phyloP scores from a whole-genome alignment of 2,113 vertebrate species.

The Silurus glanis region DNA sequence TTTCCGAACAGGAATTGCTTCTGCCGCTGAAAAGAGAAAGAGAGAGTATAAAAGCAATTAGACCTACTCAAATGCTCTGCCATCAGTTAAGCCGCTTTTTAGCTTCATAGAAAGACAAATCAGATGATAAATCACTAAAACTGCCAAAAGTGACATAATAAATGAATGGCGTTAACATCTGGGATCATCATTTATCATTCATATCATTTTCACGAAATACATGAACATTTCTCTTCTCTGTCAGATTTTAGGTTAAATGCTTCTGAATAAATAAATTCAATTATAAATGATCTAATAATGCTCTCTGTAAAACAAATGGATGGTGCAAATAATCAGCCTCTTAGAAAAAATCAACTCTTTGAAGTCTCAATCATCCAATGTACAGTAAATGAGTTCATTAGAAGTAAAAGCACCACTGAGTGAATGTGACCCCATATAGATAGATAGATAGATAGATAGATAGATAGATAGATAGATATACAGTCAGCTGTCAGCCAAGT shows the following conservation, averaged over 20 bases:
- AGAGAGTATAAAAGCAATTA: slow-evolving; percentile 29
- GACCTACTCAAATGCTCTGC: slow-evolving; percentile 52
- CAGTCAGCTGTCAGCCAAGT: no score
- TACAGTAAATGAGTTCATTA: no score
- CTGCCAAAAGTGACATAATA: slow-evolving; percentile 32
- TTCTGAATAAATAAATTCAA: not conserved
- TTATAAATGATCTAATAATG: not conserved
- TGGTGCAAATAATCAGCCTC: not conserved
- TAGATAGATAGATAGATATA: no score
- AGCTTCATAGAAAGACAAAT: slow-evolving; percentile 57
- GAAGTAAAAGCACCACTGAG: not conserved
- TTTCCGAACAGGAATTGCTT: slow-evolving; percentile 75
- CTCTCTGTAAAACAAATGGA: not conserved
- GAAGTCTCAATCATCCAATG: not conserved
- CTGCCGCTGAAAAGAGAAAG: slow-evolving; percentile 63
- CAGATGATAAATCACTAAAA: slow-evolving; percentile 49
- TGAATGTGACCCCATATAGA: not conserved
- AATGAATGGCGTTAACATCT: not conserved
- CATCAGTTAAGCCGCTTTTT: slow-evolving; percentile 46
- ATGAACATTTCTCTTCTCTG: not conserved
- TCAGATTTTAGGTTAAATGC: not conserved
- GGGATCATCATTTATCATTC: not conserved
- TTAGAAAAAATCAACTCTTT: not conserved
- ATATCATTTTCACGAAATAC: not conserved
- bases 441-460: no score